Conservation (phyloP, 2,888 invertebrate species). For the Drosophila fulvimacula region DNA sequence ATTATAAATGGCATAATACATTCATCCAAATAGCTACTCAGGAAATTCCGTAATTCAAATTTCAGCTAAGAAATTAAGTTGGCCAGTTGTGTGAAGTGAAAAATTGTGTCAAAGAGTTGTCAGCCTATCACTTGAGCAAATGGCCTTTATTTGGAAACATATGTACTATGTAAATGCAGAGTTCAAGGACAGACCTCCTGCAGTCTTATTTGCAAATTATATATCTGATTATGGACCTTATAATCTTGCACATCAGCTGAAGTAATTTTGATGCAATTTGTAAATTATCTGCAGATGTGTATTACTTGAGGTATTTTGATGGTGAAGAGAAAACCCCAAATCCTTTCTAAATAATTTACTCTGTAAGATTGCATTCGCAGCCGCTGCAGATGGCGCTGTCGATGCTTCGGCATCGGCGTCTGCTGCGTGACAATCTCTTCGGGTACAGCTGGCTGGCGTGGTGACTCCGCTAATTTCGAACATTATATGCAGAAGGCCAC, state of each 20-base stretch:
- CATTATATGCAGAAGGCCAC: slow-evolving; percentile 80
- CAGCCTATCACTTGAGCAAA: background rate
- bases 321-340: slow-evolving; percentile 59
- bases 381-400: background rate
- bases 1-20: background rate
- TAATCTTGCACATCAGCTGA: background rate
- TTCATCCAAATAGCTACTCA: background rate
- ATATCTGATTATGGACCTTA: slow-evolving; percentile 5
- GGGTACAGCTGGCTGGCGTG: slow-evolving; percentile 35
- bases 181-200: slow-evolving; percentile 13
- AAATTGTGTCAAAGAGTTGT: background rate
- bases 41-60: background rate
- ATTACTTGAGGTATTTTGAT: slow-evolving; percentile 6
- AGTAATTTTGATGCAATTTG: slow-evolving; percentile 24
- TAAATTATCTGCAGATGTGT: slow-evolving; percentile 36
- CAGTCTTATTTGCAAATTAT: background rate
- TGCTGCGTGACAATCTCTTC: slow-evolving; percentile 66
- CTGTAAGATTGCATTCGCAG: slow-evolving; percentile 44
- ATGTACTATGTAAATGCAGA: background rate
- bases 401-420: slow-evolving; percentile 3
- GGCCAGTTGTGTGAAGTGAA: background rate
- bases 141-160: background rate
- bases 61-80: background rate
- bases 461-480: slow-evolving; percentile 78
- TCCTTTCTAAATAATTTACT: slow-evolving; percentile 73